A percentile compares a stretch with the other conserved stretches of the same genome.
These are phyloP conservation scores for Cynodonichthys magdalenae DNA, from an alignment of 2,797 vertebrate species.

Conservation along the genomic window DNA sequence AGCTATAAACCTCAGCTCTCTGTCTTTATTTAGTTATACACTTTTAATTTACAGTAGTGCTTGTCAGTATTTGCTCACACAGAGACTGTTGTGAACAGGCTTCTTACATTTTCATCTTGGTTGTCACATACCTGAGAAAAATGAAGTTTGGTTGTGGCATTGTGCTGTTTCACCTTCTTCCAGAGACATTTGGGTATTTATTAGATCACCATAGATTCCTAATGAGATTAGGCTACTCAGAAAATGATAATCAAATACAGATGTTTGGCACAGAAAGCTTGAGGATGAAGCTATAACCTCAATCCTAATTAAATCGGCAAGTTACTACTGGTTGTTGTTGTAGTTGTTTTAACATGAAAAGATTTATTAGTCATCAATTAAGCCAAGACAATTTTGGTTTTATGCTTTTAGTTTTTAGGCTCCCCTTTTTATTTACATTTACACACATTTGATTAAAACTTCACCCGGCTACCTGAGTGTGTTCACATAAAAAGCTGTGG, in stretches of 20 bases:
- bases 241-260: not conserved
- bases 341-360: too few relatives aligned
- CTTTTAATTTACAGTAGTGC: slow-evolving; percentile 61
- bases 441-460: not conserved
- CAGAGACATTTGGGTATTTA: slow-evolving; percentile 33
- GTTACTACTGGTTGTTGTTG: too few relatives aligned
- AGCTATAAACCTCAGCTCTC: slow-evolving; percentile 29
- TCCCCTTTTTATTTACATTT: too few relatives aligned
- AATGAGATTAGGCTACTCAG: not conserved
- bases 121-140: slow-evolving; percentile 9
- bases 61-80: slow-evolving; percentile 50
- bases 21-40: slow-evolving; percentile 37
- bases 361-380: too few relatives aligned
- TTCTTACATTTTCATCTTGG: slow-evolving; percentile 31
- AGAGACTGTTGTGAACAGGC: slow-evolving; percentile 41
- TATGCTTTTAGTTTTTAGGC: not conserved
- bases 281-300: too few relatives aligned
- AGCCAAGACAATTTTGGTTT: not conserved
- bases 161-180: slow-evolving; percentile 22
- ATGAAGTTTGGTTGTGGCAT: not conserved
- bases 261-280: not conserved
- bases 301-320: too few relatives aligned
- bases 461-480: not conserved
- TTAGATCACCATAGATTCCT: slow-evolving; percentile 35
- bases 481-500: not conserved